Conservation (phyloP, 2,888 invertebrate genomes). For the Ochlodes sylvanus region DNA sequence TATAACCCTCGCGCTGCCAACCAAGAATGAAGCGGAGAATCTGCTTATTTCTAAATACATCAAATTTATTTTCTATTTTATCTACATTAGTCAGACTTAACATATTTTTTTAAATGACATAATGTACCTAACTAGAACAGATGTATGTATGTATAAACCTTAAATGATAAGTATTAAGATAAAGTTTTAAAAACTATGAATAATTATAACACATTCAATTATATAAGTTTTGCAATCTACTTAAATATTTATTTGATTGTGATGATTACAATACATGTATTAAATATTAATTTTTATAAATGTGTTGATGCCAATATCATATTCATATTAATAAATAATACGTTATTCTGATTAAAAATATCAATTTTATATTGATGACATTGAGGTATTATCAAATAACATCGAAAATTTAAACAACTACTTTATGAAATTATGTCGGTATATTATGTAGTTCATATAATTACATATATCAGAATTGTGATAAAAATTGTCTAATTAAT, state of each 20-base stretch:
- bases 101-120: too few relatives aligned
- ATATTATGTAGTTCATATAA: neutral
- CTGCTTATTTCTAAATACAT: too few relatives aligned
- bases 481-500: conserved; percentile 1
- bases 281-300: too few relatives aligned
- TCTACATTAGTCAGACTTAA: too few relatives aligned
- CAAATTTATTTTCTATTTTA: too few relatives aligned
- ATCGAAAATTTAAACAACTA: neutral
- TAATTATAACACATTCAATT: neutral
- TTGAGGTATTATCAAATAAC: neutral
- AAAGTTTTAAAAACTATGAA: neutral
- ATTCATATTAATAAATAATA: neutral
- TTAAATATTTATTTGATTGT: neutral
- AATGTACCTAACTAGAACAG: too few relatives aligned
- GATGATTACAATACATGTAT: too few relatives aligned
- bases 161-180: too few relatives aligned
- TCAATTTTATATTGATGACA: neutral
- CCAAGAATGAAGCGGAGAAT: too few relatives aligned
- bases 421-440: neutral
- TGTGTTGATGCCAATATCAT: neutral
- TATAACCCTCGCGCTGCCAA: too few relatives aligned
- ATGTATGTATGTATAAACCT: too few relatives aligned
- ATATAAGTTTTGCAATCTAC: neutral
- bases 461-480: neutral
- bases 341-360: neutral